Conservation (phyloP, 2,888 invertebrate species). For the Drosophila rellima region DNA sequence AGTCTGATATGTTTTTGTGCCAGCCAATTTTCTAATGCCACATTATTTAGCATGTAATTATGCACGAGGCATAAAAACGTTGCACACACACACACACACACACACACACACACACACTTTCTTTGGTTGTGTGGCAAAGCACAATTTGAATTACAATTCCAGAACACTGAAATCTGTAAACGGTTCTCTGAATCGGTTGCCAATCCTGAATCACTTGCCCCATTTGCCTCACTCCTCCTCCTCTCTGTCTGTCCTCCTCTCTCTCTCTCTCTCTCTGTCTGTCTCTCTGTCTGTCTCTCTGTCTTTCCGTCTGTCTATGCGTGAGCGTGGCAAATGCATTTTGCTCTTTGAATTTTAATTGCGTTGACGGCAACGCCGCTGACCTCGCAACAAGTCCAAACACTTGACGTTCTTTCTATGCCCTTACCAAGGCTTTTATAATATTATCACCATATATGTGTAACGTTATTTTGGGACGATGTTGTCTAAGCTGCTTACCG, state of each 20-base stretch:
- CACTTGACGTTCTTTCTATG: conserved; percentile 29
- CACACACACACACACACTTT: neutral
- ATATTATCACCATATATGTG: neutral
- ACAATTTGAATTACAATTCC: conserved; percentile 46
- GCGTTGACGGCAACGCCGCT: conserved; percentile 37
- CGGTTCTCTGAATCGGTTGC: neutral
- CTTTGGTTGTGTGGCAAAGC: conserved; percentile 3
- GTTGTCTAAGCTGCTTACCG: too few species aligned
- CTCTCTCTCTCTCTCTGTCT: neutral
- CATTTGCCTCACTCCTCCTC: neutral
- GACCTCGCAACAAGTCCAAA: conserved; percentile 31
- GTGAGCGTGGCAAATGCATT: conserved; percentile 69
- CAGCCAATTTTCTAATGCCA: conserved; percentile 53
- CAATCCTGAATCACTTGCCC: neutral
- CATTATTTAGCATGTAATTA: conserved; percentile 73
- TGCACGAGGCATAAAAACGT: conserved; percentile 45
- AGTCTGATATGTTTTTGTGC: conserved; percentile 43
- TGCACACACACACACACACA: conserved; percentile 1
- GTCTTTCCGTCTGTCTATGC: conserved; percentile 22
- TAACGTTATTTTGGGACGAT: too few species aligned
- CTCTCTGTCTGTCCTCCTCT: neutral
- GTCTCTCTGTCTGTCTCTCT: neutral
- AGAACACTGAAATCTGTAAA: conserved; percentile 26
- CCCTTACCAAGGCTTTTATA: neutral
- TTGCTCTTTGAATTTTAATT: conserved; percentile 74